Evolutionary conservation across 2,888 invertebrate species (phyloP), one percentile per base, ranked within the genome.

Genomic region (Drosophila crucigera): DNA sequence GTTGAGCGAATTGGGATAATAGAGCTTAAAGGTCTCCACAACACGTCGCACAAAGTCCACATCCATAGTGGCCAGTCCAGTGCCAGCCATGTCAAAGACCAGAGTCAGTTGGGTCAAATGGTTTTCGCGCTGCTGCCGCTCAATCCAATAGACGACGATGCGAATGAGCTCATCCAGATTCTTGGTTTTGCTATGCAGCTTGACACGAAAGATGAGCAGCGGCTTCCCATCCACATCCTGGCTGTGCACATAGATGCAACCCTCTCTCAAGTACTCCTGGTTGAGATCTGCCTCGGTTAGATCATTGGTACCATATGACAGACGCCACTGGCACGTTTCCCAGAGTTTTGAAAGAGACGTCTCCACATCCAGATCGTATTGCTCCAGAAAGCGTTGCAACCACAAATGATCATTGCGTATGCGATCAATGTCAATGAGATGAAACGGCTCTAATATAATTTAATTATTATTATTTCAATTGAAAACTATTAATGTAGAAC

Each of bases 1-100:
- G 89, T 98, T 98, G 74, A 98, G 93, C 90, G 97, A 96, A 92
- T 95, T 95, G 0, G 99, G 99, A 93, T 98, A 99, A 91, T 98
- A 98, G 28, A 95, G 94, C 92, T 98, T 98, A 91, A 98, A 97
- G 30, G 98, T 94, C 30, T 95, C 95, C 78, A 99, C 98, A 74
- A 98, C 94, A 91, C 97, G 98, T 91, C 97, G 97, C 0, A 97
- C 97, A 68, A 98, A 95, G 35, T 98, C 98, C 96, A 98, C 96
- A 92, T 99, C 99, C 95, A 98, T 95, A 90, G 98, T 98, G 11
- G 96, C 94, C 2, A 98, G 87, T 0, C 98, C 98, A 75, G 97
- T 96, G 30, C 97, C 97, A 41, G 96, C 96, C 97, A 99, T 97
- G 93, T 99, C 99, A 90, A 99, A 98, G 90, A 99, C 96, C 76